Conservation (phyloP, 1,140 invertebrate species). For the Drosophila melanica region DNA sequence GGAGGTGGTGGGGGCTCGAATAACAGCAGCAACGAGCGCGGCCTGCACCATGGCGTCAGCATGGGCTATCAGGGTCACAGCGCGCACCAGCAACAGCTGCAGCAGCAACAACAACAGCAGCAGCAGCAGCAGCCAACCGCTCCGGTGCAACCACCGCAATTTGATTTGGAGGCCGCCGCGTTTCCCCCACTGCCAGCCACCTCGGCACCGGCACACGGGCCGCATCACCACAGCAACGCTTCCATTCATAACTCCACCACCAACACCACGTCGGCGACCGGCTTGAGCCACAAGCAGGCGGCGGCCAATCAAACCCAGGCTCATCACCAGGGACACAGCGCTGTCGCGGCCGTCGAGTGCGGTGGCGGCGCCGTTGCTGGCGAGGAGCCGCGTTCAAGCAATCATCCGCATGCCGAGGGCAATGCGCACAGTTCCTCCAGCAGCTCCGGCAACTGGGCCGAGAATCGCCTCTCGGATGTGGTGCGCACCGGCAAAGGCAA, state of each 20-base stretch:
- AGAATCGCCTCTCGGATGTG: conserved; percentile 90
- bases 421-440: conserved; percentile 66
- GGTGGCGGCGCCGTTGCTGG: conserved; percentile 14
- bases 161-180: conserved; percentile 91
- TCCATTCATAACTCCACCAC: conserved; percentile 52
- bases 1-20: conserved; percentile 15
- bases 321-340: conserved; percentile 44
- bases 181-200: conserved; percentile 91
- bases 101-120: conserved; percentile 73
- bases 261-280: conserved; percentile 20
- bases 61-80: conserved; percentile 68
- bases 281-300: conserved; percentile 30
- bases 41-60: conserved; percentile 53
- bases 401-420: conserved; percentile 55
- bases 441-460: conserved; percentile 64
- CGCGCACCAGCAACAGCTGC: conserved; percentile 67
- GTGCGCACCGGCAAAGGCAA: conserved; percentile 86
- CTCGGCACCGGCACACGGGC: conserved; percentile 49
- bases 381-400: conserved; percentile 53
- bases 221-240: conserved; percentile 56
- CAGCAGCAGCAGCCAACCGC: conserved; percentile 70
- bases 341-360: conserved; percentile 26
- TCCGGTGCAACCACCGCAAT: conserved; percentile 85
- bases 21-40: conserved; percentile 51
- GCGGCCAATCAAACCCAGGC: conserved; percentile 32